Base-by-base conservation (phyloP, 2,113 vertebrate species). In the Sitta europaea region DNA sequence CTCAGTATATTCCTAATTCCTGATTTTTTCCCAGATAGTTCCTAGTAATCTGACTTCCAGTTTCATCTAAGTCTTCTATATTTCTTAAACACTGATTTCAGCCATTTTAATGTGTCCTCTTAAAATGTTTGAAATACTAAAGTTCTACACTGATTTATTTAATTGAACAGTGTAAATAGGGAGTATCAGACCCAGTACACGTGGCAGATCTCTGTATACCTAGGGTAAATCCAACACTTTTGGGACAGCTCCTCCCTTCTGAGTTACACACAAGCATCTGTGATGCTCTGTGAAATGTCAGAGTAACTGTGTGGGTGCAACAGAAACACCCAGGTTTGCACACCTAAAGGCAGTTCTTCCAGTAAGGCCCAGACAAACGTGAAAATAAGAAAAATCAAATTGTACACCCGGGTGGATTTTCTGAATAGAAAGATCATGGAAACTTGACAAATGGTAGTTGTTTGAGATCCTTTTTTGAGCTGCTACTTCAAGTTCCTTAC, bases 221-320 rank as follows among this genome's bases (percentile, higher is more conserved):
- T 1, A 1, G 11, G 14, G 21, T 38, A 86, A 74, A 89, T 53
- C 16, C 42, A 71, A 11, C 18, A 23, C 2, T 72, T 74, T 5
- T 10, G 17, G 48, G 62, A 76, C 36, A 55, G 22, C 40, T 87
- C 10, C 16, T 72, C 7, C 19, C 15, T 79, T n/a, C 50, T 53
- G n/a, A 65, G 40, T 20, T 25, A 28, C 4, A 11, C 7, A 20
- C 0, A 0, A 66, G 27, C 43, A 51, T 9, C 35, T 63, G 47
- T 17, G 5, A 42, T 20, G 35, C 47, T 71, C 22, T 82, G 27
- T 33, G 33, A 77, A 88, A 9, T 38, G 29, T 47, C 65, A 71
- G 33, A 20, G 8, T 28, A 38, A 53, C 25, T 71, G 16, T 8
- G 12, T 1, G 2, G 20, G 22, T 17, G 25, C 62, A 45, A 21